Evolutionary conservation across 2,113 vertebrate species (phyloP).

Genomic region (Uria aalge): DNA sequence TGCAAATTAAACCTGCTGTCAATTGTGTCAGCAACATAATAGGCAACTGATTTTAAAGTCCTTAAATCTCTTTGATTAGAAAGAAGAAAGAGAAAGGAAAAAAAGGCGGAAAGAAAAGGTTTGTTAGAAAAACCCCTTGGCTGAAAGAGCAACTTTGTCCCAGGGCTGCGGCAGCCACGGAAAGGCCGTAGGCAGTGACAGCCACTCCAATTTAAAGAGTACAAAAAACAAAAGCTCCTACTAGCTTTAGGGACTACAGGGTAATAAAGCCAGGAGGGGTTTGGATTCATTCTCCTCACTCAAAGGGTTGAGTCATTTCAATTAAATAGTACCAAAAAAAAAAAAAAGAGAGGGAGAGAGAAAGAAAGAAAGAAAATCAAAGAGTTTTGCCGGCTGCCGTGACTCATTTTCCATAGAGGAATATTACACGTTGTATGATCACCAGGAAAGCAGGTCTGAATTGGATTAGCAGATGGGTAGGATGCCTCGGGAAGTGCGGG

Average conservation of each 20-base stretch:
- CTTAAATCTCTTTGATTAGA: slow-evolving; percentile 53
- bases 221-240: slow-evolving; percentile 25
- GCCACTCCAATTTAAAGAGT: slow-evolving; percentile 41
- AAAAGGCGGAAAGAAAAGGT: slow-evolving; percentile 18
- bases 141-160: slow-evolving; percentile 19
- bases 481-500: not conserved
- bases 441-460: not conserved
- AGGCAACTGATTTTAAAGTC: slow-evolving; percentile 60
- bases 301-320: slow-evolving; percentile 61
- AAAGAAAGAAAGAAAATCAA: not conserved
- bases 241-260: not conserved
- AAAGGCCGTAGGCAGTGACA: slow-evolving; percentile 30
- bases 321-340: slow-evolving; percentile 20
- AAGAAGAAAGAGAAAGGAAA: not conserved
- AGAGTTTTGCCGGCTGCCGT: not conserved
- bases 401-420: not conserved
- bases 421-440: not conserved
- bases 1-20: slow-evolving; percentile 72
- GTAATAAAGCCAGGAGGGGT: slow-evolving; percentile 22
- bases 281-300: slow-evolving; percentile 32
- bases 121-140: slow-evolving; percentile 33
- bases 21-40: slow-evolving; percentile 68
- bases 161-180: not conserved
- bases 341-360: not conserved
- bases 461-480: not conserved